Percentiles rank a stretch among this genome's conserved stretches.
These are phyloP conservation scores for Guaruba guarouba DNA, from an alignment of 2,113 vertebrate genomes.

Conservation along the genomic window DNA sequence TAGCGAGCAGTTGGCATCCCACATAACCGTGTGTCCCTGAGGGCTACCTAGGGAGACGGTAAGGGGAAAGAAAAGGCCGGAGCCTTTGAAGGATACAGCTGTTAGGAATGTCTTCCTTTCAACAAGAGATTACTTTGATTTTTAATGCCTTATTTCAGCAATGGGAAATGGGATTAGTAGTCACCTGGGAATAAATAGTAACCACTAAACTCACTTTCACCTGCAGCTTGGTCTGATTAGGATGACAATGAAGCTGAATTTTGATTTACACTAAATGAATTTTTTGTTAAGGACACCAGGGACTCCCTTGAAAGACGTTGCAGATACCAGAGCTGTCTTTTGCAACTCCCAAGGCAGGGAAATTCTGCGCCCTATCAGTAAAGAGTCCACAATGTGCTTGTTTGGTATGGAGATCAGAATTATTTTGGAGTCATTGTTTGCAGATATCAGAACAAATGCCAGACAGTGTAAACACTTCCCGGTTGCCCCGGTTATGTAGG, in stretches of 20 bases:
- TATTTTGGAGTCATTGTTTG: neutral
- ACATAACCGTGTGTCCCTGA: neutral
- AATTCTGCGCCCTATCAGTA: neutral
- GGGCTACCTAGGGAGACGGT: slow-evolving; percentile 30
- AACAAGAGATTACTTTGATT: slow-evolving; percentile 39
- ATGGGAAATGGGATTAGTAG: slow-evolving; percentile 3
- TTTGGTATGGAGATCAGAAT: neutral
- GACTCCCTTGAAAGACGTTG: neutral
- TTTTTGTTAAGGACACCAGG: neutral
- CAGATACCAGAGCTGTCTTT: neutral
- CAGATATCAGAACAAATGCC: neutral
- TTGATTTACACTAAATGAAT: slow-evolving; percentile 20
- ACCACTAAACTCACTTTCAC: slow-evolving; percentile 1
- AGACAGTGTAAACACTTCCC: neutral
- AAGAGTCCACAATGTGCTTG: neutral
- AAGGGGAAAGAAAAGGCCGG: slow-evolving; percentile 37
- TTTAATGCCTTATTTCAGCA: slow-evolving; percentile 58
- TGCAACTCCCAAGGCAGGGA: neutral
- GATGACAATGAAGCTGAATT: slow-evolving; percentile 1
- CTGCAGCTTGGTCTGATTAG: neutral
- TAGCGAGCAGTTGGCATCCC: slow-evolving; percentile 61
- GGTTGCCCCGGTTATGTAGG: neutral
- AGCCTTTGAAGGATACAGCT: slow-evolving; percentile 55
- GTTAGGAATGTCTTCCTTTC: slow-evolving; percentile 52
- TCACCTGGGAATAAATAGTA: slow-evolving; percentile 37